Conservation (phyloP, 2,888 invertebrate species). For the Piscicola geometra region DNA sequence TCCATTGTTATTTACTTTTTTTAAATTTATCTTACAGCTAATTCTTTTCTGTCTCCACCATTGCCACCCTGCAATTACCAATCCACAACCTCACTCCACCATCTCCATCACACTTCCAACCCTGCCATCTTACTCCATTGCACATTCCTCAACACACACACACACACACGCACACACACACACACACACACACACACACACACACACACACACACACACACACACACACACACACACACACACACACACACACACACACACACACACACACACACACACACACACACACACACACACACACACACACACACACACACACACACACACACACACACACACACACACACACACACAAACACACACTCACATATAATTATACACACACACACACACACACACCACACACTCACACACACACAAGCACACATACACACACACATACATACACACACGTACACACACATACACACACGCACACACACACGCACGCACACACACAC, state of each 20-base stretch:
- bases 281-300: slow-evolving; percentile 19
- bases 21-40: not conserved
- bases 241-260: slow-evolving; percentile 19
- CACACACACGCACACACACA: not conserved
- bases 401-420: too few species aligned
- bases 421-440: too few species aligned
- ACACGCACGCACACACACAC: too few species aligned
- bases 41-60: not conserved
- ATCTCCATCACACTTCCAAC: not conserved
- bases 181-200: slow-evolving; percentile 19
- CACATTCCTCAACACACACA: not conserved
- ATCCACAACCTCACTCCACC: not conserved
- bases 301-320: slow-evolving; percentile 19
- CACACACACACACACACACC: slow-evolving; percentile 15
- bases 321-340: slow-evolving; percentile 16
- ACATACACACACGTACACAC: too few species aligned
- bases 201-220: slow-evolving; percentile 19
- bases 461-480: too few species aligned
- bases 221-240: slow-evolving; percentile 19
- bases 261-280: slow-evolving; percentile 19
- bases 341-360: slow-evolving; percentile 16
- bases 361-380: slow-evolving; percentile 3
- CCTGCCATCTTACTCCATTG: not conserved
- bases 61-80: not conserved
- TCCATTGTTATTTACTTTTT: not conserved